Conservation (phyloP, 1,140 invertebrate species). For the Lasioglossum albipes region DNA sequence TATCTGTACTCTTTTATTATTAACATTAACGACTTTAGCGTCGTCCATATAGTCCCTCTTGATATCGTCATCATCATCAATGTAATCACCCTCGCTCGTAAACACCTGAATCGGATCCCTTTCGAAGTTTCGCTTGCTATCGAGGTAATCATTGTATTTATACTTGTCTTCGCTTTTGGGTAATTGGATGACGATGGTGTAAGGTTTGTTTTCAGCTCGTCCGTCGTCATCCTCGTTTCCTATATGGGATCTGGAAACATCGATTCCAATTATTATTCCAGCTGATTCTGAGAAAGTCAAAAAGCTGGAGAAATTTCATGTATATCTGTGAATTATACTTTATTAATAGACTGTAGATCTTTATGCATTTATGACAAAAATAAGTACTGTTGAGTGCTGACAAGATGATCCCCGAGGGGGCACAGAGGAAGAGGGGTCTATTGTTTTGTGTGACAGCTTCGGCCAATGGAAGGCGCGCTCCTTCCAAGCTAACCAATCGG, state of each 20-base stretch:
- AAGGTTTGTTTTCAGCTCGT: slow-evolving; percentile 50
- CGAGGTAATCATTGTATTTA: neutral
- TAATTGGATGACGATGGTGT: slow-evolving; percentile 67
- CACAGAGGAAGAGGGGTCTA: too few species aligned
- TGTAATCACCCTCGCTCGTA: slow-evolving; percentile 45
- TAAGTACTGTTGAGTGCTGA: too few species aligned
- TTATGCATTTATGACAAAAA: too few species aligned
- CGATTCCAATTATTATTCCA: too few species aligned
- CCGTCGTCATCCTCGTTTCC: slow-evolving; percentile 30
- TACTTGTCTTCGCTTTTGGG: slow-evolving; percentile 43
- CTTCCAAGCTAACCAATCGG: too few species aligned
- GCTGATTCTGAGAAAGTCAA: too few species aligned
- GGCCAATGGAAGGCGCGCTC: too few species aligned
- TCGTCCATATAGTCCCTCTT: slow-evolving; percentile 1
- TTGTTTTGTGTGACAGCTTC: too few species aligned
- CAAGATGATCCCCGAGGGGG: too few species aligned
- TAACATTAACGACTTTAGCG: slow-evolving; percentile 35
- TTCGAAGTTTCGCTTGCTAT: slow-evolving; percentile 28
- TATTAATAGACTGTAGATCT: too few species aligned
- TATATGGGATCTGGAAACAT: neutral
- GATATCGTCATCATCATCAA: slow-evolving; percentile 51
- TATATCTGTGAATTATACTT: too few species aligned
- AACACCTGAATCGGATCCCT: slow-evolving; percentile 11
- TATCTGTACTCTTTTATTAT: slow-evolving; percentile 50
- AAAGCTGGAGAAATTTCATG: too few species aligned